phyloP scores from a whole-genome alignment of 2,888 invertebrate genomes.

The Hirtodrosophila trivittata region DNA sequence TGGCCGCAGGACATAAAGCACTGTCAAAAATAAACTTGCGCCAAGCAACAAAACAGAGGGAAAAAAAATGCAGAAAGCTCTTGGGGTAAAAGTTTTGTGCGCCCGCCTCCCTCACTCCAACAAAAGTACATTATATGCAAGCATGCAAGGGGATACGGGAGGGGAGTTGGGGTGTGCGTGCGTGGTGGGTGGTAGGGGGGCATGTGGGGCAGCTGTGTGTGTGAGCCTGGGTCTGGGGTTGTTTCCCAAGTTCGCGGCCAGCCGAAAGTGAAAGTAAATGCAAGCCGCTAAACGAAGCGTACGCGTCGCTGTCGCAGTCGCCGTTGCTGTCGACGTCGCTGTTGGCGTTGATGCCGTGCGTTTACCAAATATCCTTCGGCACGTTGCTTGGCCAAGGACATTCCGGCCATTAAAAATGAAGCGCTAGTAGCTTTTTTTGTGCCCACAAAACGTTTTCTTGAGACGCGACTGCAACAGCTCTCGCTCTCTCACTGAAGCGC shows the following conservation, averaged over 20 bases:
- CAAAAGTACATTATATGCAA: constrained; percentile 78
- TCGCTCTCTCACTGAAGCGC: constrained; percentile 10
- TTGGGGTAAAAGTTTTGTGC: constrained; percentile 69
- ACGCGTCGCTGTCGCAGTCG: constrained; percentile 37
- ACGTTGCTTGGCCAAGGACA: constrained; percentile 83
- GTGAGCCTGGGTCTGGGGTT: constrained; percentile 51
- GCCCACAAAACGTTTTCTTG: constrained; percentile 54
- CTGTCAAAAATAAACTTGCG: constrained; percentile 75
- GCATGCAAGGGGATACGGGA: constrained; percentile 35
- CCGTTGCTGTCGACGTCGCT: constrained; percentile 24
- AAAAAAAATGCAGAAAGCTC: constrained; percentile 77
- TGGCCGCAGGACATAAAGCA: constrained; percentile 70
- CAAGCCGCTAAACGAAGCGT: constrained; percentile 54
- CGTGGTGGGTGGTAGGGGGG: neutral
- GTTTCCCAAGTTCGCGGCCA: constrained; percentile 60
- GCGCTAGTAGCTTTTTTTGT: constrained; percentile 58
- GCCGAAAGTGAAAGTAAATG: constrained; percentile 78
- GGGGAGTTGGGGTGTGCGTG: constrained; percentile 8
- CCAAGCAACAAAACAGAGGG: constrained; percentile 38
- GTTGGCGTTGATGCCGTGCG: constrained; percentile 41
- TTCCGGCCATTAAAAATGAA: constrained; percentile 82
- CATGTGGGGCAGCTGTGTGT: neutral
- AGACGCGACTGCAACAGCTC: constrained; percentile 55
- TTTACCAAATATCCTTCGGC: constrained; percentile 76
- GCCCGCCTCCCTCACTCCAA: constrained; percentile 9